Percentiles rank a stretch among this genome's conserved stretches.
Evolutionary conservation across 2,113 vertebrate species (phyloP).

Genomic region (Pedionomus torquatus): DNA sequence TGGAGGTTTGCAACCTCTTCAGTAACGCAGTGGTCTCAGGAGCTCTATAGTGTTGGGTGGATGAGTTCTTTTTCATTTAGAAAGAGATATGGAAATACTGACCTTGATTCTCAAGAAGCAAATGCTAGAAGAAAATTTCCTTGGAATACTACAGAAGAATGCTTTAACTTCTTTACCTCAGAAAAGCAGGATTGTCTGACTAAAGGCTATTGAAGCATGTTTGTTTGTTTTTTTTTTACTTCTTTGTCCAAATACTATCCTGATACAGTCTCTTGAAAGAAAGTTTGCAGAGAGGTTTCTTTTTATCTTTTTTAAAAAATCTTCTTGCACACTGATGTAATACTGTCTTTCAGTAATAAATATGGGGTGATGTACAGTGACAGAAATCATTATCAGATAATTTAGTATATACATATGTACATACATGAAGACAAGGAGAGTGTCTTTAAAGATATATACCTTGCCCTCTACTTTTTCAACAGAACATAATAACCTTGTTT

Average conservation of each 20-base stretch:
- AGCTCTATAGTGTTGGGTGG: background rate
- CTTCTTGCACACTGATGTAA: background rate
- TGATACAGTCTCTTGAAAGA: background rate
- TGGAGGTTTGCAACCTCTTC: background rate
- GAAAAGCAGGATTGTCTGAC: background rate
- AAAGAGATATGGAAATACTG: background rate
- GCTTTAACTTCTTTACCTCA: background rate
- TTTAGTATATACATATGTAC: background rate
- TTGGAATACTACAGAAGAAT: background rate
- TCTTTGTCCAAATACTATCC: background rate
- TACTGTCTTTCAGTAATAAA: background rate
- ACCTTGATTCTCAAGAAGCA: background rate
- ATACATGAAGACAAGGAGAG: background rate
- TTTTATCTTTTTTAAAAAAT: background rate
- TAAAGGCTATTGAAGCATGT: background rate
- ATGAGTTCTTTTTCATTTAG: background rate
- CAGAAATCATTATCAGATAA: background rate
- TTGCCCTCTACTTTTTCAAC: background rate
- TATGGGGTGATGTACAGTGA: background rate
- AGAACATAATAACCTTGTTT: background rate
- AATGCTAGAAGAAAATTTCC: background rate
- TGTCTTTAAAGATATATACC: background rate
- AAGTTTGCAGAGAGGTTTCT: background rate
- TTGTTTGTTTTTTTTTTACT: background rate
- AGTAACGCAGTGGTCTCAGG: background rate